Base-by-base conservation (phyloP, 2,888 invertebrate genomes). In the Pseudococcus viburni region DNA sequence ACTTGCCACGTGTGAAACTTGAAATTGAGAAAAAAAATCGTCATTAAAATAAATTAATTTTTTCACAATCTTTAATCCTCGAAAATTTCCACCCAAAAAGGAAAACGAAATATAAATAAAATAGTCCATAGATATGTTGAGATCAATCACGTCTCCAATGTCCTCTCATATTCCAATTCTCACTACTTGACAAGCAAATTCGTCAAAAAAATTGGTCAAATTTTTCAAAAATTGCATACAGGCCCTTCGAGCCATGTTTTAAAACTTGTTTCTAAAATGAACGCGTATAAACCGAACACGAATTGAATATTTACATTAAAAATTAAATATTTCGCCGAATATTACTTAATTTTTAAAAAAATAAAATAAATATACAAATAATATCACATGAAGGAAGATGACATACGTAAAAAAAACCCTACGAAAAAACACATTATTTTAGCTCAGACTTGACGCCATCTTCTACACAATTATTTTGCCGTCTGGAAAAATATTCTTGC, bases 401-500 rank as follows among this genome's bases (percentile, higher is more conserved):
- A 73, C 7, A n/a, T 42, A 42, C 22, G 19, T n/a, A 6, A 77
- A 77, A 26, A 42, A 42, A 42, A 17, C 0, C 0, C n/a, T 9
- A 42, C 8, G 46, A 48, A 46, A 42, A 84, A 12, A 84, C 15
- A 12, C 8, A n/a, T 80, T 39, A 84, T 42, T 46, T 73, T 12
- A 15, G 73, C 9, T 17, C 73, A 33, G 33, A 33, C 39, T 73
- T 73, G 73, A 73, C 39, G 17, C 73, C 73, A 15, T 73, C 17
- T 73, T 73, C 73, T 15, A 73, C 33, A 5, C 19, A 6, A 5
- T 15, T 17, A 17, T 33, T 17, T 39, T 17, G 0, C 11, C 39
- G 85, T 1, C 42, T 73, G 22, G 68, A n/a, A 26, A 73, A 88
- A 84, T 84, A 84, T 84, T 88, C 88, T 11, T 55, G 19, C 46